These are phyloP conservation scores for Eurystomus gularis DNA, from an alignment of 2,113 vertebrate species.

Conservation along the genomic window DNA sequence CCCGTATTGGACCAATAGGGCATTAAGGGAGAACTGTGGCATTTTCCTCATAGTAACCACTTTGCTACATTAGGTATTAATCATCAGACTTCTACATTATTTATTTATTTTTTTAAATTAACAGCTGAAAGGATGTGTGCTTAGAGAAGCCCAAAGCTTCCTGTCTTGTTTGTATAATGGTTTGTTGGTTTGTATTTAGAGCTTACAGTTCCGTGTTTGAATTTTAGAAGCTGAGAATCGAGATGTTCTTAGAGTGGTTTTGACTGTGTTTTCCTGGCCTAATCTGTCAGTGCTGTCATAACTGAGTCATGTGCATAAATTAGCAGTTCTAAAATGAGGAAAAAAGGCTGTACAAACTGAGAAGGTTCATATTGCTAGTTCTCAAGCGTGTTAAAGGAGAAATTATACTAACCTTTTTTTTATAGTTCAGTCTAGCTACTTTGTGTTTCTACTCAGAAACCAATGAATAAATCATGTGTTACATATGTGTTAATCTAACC, in stretches of 20 bases:
- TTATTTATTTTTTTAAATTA: neutral
- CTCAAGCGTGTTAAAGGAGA: conserved; percentile 2
- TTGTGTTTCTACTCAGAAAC: conserved; percentile 6
- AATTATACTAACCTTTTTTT: conserved; percentile 36
- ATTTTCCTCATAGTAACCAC: neutral
- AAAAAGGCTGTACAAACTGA: neutral
- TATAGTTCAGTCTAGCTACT: conserved; percentile 50
- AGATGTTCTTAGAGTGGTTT: neutral
- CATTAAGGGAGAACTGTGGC: neutral
- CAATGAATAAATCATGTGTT: conserved; percentile 51
- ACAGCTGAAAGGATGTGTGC: neutral
- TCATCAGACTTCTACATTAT: neutral
- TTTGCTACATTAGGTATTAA: neutral
- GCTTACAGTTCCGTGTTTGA: neutral
- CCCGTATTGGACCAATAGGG: neutral
- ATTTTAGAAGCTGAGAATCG: neutral
- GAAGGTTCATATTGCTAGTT: neutral
- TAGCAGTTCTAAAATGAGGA: neutral
- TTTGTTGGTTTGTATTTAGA: neutral
- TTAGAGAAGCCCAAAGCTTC: neutral
- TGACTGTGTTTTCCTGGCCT: neutral
- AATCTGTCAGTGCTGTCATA: neutral
- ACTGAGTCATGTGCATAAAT: conserved; percentile 18
- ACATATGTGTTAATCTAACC: conserved; percentile 45
- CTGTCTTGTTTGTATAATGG: neutral